Evolutionary conservation across 2,113 vertebrate genomes (phyloP), one percentile per base, ranked within the genome.

Genomic region (Nothobranchius kuhntae): DNA sequence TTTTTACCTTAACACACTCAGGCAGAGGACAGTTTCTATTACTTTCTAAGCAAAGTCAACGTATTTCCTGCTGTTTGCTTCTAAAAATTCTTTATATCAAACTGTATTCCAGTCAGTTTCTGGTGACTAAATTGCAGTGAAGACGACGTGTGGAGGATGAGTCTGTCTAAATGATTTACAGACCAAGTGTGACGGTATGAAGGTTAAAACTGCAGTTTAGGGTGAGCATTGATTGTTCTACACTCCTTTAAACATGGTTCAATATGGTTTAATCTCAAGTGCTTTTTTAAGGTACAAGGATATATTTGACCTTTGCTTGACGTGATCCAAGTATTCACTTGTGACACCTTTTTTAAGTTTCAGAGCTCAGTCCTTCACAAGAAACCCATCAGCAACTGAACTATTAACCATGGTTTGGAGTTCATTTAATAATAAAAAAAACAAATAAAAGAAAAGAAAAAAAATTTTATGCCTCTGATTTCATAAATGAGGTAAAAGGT

Each of bases 151-250:
- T 44, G 51, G 46, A 65, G 72, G 82, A 78, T 45, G 61, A 66
- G 45, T 54, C 60, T 12, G 75, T 73, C 57, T 77, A 71, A 82
- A 81, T 82, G 69, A 87, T 87, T 81, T 78, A 30, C 50, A 76
- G 68, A 75, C 55, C 42, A 69, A 26, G 52, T 78, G 65, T 17
- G 53, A 66, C 60, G 35, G 56, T 71, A 70, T 78, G 71, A 80
- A 85, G 66, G 77, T 81, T 79, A 74, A 67, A 73, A 45, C 48
- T 62, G 64, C 69, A 67, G 70, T 87, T 87, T 66, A 53, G 57
- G 61, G 38, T 42, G 53, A 75, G 45, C 65, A 83, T 71, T 3
- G 55, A 76, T 83, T 80, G 72, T 71, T 71, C 14, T 47, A 53
- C 62, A 60, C 40, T 68, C 42, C 51, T 50, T 30, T 47, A 4